Percentiles rank a stretch among this genome's conserved stretches.
phyloP scores from a whole-genome alignment of 1,140 invertebrate species.

The Pteromalus puparum region DNA sequence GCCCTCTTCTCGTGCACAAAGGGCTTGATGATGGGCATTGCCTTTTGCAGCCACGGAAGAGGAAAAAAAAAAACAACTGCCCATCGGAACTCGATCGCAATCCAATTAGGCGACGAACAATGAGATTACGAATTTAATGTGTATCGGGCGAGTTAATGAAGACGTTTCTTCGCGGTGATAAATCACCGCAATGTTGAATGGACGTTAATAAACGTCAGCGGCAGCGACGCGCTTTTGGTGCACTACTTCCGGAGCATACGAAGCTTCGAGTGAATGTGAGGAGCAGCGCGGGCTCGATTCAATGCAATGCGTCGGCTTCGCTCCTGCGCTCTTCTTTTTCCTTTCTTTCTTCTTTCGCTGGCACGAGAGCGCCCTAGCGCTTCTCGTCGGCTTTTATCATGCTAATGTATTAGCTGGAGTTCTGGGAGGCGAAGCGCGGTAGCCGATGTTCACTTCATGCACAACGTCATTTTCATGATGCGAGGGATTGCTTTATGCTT shows the following conservation, averaged over 20 bases:
- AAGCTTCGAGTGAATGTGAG: neutral
- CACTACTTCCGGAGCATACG: neutral
- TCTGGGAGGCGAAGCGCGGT: constrained; percentile 6
- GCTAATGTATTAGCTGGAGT: constrained; percentile 17
- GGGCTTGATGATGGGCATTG: neutral
- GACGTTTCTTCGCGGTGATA: constrained; percentile 25
- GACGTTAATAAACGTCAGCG: constrained; percentile 6
- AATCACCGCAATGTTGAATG: constrained; percentile 18
- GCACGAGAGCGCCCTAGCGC: neutral
- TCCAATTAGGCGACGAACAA: neutral
- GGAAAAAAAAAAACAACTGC: neutral
- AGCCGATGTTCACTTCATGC: constrained; percentile 1
- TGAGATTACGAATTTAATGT: neutral
- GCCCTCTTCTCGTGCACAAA: neutral
- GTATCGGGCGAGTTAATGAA: constrained; percentile 2
- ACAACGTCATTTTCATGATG: constrained; percentile 21
- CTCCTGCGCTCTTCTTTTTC: neutral
- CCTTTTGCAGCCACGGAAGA: neutral
- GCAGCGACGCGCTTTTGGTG: neutral
- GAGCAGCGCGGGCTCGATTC: neutral
- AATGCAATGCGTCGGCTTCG: neutral
- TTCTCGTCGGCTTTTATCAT: constrained; percentile 21
- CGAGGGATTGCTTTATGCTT: neutral
- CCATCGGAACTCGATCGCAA: neutral
- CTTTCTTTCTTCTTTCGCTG: neutral